Base-by-base conservation (phyloP, 2,113 vertebrate genomes). In the Bubalus kerabau region DNA sequence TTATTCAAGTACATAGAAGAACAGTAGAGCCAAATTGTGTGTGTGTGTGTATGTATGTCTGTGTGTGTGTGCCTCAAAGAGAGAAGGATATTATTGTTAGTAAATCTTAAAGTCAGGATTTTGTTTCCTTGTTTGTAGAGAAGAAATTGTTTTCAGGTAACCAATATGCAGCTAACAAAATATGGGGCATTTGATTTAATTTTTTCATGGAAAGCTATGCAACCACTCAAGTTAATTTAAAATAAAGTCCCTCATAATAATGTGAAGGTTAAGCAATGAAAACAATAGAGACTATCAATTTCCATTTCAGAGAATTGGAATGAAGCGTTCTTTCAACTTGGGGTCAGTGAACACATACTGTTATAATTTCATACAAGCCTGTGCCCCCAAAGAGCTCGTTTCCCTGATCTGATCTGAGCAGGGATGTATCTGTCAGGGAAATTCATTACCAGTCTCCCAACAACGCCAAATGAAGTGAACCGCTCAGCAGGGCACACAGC, bases 381-480 rank as follows among this genome's bases (percentile, higher is more conserved):
- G 80, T 62, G 54, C 93, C 96, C 94, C 94, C 95, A 93, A 98
- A 97, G 56, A 98, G 12, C 11, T 98, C 96, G 94, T 98, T 98
- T 99, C 89, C 94, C 94, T 90, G 78, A 98, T 98, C 96, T 97
- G 97, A 98, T 98, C 90, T 36, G 76, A 98, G 40, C 85, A 95
- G 97, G 5, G 59, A 96, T 94, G 97, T 36, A 6, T 96, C 91
- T 98, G 96, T 97, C 97, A 97, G 97, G 94, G 98, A 98, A 98
- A 98, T 98, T 98, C 96, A 97, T 97, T 98, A 97, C 43, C 50
- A 87, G 94, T 84, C 13, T 59, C 15, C 93, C 43, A 91, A 90
- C 78, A 93, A 48, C 95, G 96, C 60, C 88, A 97, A 98, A 95
- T 94, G 14, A 97, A 96, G 32, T 95, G 97, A 98, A 97, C 87